Evolutionary conservation across 2,797 vertebrate genomes (phyloP).

Genomic region (Gymnodraco acuticeps): DNA sequence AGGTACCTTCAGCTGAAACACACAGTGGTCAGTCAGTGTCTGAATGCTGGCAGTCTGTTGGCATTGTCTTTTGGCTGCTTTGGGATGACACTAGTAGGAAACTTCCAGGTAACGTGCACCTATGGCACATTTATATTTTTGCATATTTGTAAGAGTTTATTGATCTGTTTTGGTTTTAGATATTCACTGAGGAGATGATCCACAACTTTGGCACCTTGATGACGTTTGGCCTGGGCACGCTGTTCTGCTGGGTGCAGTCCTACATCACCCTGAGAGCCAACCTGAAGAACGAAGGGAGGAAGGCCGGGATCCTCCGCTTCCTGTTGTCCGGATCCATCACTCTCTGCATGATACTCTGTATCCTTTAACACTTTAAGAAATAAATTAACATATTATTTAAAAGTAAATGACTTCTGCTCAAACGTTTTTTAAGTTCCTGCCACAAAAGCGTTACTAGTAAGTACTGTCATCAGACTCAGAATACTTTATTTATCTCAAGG

Average conservation of each 20-base stretch:
- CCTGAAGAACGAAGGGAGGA: conserved; percentile 89
- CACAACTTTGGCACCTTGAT: conserved; percentile 89
- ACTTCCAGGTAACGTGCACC: conserved; percentile 89
- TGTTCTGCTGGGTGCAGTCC: conserved; percentile 95
- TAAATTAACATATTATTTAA: neutral
- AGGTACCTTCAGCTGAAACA: conserved; percentile 92
- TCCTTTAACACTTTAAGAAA: conserved; percentile 81
- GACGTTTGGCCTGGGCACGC: conserved; percentile 89
- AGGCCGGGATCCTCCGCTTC: conserved; percentile 85
- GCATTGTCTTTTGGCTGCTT: conserved; percentile 87
- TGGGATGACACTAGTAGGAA: conserved; percentile 94
- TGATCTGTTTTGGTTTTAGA: conserved; percentile 68
- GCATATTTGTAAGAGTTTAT: no score
- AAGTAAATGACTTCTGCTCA: neutral
- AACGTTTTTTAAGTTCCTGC: no score
- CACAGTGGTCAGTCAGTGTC: conserved; percentile 84
- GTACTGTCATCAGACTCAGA: neutral
- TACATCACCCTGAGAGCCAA: conserved; percentile 90
- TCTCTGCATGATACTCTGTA: conserved; percentile 89
- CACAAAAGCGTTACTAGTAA: no score
- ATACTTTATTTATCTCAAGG: no score
- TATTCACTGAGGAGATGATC: conserved; percentile 82
- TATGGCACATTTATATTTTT: neutral
- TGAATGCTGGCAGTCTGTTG: conserved; percentile 87
- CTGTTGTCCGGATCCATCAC: conserved; percentile 89